Percentiles rank a stretch among this genome's conserved stretches.
phyloP scores from a whole-genome alignment of 2,888 invertebrate genomes.

The Chrysolina americana region DNA sequence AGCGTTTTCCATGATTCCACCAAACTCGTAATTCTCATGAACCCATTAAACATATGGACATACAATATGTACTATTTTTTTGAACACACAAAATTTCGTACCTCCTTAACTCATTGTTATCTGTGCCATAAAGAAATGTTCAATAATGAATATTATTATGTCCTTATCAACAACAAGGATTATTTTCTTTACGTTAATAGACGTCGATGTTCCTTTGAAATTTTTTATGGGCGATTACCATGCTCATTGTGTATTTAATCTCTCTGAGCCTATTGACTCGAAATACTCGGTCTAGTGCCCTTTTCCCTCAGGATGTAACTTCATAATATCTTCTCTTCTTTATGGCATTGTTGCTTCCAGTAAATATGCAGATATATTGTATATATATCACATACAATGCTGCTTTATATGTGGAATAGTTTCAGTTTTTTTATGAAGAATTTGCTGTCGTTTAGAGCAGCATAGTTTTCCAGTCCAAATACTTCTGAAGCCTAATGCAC shows the following conservation, averaged over 20 bases:
- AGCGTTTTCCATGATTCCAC: too few species aligned
- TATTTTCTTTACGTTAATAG: neutral
- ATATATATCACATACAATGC: neutral
- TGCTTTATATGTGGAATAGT: neutral
- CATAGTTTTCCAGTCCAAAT: too few species aligned
- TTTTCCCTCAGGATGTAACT: slow-evolving; percentile 32
- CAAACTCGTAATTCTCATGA: too few species aligned
- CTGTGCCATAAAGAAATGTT: too few species aligned
- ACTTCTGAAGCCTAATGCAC: too few species aligned
- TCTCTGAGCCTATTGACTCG: slow-evolving; percentile 31
- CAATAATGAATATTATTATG: too few species aligned
- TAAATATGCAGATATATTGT: slow-evolving; percentile 23
- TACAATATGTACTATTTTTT: too few species aligned
- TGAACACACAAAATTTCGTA: too few species aligned
- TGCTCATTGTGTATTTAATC: slow-evolving; percentile 16
- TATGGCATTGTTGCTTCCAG: slow-evolving; percentile 32
- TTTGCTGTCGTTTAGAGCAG: too few species aligned
- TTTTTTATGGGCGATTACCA: slow-evolving; percentile 34
- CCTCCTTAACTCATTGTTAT: too few species aligned
- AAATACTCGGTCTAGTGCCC: slow-evolving; percentile 33
- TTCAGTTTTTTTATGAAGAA: neutral
- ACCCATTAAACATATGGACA: too few species aligned
- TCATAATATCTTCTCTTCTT: slow-evolving; percentile 33
- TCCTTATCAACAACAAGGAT: neutral
- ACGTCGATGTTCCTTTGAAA: slow-evolving; percentile 30